A percentile compares a stretch with the other conserved stretches of the same genome.
phyloP scores from a whole-genome alignment of 2,888 invertebrate genomes.

The Brenthis daphne region DNA sequence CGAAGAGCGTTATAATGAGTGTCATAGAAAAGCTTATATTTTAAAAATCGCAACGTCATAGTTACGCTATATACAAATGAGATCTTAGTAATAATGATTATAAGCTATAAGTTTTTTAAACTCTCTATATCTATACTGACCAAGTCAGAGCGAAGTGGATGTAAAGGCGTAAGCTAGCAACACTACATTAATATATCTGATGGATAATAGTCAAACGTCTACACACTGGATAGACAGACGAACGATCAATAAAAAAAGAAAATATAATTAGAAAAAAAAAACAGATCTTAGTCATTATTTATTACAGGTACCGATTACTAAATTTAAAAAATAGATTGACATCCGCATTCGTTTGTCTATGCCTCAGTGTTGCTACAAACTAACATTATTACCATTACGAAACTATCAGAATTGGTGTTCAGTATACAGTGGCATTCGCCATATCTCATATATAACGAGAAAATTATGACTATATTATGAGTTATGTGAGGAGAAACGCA shows the following conservation, averaged over 20 bases:
- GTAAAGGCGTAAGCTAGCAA: slow-evolving; percentile 61
- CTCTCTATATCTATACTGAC: slow-evolving; percentile 60
- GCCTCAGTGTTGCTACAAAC: slow-evolving; percentile 21
- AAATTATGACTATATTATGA: slow-evolving; percentile 12
- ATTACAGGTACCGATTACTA: not conserved
- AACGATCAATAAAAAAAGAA: not conserved
- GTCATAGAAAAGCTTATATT: slow-evolving; percentile 23
- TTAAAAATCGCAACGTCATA: slow-evolving; percentile 22
- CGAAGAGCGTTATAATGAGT: slow-evolving; percentile 5
- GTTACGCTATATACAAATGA: slow-evolving; percentile 67
- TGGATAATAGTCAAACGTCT: slow-evolving; percentile 25
- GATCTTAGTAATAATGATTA: slow-evolving; percentile 64
- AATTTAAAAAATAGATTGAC: not conserved
- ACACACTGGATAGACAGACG: slow-evolving; percentile 17
- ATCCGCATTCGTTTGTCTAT: slow-evolving; percentile 1
- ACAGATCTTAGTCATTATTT: not conserved
- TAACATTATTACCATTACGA: slow-evolving; percentile 30
- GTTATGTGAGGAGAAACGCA: slow-evolving; percentile 19
- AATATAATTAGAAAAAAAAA: not conserved
- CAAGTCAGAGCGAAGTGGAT: slow-evolving; percentile 59
- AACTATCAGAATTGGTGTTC: slow-evolving; percentile 44
- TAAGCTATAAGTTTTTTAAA: slow-evolving; percentile 67
- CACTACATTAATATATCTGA: slow-evolving; percentile 49
- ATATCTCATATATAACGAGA: slow-evolving; percentile 30
- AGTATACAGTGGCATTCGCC: slow-evolving; percentile 41